Conservation (phyloP, 2,797 vertebrate species). For the Malurus splendens region DNA sequence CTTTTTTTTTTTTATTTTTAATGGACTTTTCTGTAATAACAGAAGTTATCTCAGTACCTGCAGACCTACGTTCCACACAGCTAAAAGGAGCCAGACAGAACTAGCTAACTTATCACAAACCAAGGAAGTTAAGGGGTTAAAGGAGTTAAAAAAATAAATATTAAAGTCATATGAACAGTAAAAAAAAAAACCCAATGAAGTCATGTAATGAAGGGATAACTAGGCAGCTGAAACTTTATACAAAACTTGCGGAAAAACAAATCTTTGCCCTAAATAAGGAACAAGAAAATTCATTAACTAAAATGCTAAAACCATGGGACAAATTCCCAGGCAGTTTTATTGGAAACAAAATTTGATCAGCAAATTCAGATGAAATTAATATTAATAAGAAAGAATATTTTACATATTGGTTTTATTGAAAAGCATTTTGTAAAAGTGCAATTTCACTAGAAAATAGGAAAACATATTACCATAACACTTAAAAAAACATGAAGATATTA, state of each 20-base stretch:
- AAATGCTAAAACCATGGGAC: neutral
- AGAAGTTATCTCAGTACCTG: neutral
- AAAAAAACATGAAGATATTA: neutral
- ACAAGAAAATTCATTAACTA: neutral
- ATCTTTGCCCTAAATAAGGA: neutral
- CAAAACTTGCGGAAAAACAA: neutral
- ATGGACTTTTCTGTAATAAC: neutral
- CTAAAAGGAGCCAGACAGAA: neutral
- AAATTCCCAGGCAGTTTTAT: neutral
- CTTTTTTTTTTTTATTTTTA: neutral
- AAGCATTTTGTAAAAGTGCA: neutral
- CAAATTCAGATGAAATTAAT: neutral
- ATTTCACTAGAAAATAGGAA: neutral
- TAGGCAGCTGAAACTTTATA: neutral
- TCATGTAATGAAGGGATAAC: neutral
- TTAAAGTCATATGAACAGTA: neutral
- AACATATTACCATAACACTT: neutral
- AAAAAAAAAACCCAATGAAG: neutral
- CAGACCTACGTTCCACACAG: neutral
- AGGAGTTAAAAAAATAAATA: neutral
- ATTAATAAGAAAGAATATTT: neutral
- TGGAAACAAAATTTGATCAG: neutral
- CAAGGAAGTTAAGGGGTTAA: neutral
- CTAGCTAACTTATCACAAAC: neutral
- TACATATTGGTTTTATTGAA: neutral